Evolutionary conservation across 1,140 invertebrate species (phyloP).

Genomic region (Drosophila pectinifera): DNA sequence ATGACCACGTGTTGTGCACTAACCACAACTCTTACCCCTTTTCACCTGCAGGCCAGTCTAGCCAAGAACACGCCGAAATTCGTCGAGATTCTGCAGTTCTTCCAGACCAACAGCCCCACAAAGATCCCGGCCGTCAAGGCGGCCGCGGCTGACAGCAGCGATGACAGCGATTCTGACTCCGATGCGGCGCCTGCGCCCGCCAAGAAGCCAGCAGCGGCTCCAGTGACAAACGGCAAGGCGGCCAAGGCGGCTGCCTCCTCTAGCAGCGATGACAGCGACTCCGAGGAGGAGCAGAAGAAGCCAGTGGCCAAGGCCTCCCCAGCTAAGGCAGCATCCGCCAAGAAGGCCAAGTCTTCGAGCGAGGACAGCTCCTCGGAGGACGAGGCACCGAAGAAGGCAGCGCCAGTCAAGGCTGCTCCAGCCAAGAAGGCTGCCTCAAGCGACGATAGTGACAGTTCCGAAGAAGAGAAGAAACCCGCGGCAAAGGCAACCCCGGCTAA

Average conservation of each 20-base stretch:
- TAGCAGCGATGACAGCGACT: conserved; percentile 62
- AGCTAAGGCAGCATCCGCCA: conserved; percentile 32
- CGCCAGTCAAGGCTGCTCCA: conserved; percentile 6
- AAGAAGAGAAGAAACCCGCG: conserved; percentile 45
- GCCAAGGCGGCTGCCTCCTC: conserved; percentile 54
- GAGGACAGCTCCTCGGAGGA: conserved; percentile 64
- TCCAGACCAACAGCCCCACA: conserved; percentile 85
- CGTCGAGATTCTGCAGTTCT: conserved; percentile 85
- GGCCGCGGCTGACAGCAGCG: conserved; percentile 35
- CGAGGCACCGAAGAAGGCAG: conserved; percentile 56
- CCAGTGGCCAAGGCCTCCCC: conserved; percentile 21
- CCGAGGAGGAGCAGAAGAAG: conserved; percentile 46
- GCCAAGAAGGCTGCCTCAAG: conserved; percentile 55
- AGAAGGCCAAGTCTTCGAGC: conserved; percentile 46
- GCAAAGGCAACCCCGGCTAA: conserved; percentile 31
- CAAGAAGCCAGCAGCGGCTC: conserved; percentile 18
- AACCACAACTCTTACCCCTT: conserved; percentile 42
- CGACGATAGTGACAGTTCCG: conserved; percentile 42
- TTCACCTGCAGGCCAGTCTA: conserved; percentile 63
- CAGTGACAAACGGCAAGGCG: conserved; percentile 42
- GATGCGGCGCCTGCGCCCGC: conserved; percentile 47
- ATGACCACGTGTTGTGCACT: conserved; percentile 63
- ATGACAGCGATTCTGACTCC: conserved; percentile 54
- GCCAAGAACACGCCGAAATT: conserved; percentile 86
- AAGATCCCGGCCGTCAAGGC: conserved; percentile 83